Evolutionary conservation across 92 coral and sea anemone species (phyloP), one percentile per base, ranked within the genome.

Genomic region (Parazoanthus swiftii): DNA sequence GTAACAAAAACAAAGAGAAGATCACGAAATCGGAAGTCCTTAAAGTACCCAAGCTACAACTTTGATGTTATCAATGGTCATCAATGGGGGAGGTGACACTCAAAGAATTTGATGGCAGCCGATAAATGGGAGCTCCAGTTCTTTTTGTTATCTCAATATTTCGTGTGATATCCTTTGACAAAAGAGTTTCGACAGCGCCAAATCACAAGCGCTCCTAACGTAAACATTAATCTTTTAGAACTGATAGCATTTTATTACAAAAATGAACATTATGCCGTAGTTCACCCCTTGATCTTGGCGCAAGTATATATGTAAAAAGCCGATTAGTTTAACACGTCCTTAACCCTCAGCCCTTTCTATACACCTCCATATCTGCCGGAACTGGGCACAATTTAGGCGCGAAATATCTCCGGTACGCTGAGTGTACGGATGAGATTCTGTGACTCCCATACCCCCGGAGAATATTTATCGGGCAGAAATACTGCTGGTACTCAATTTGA

Each of bases 21-120:
- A 66, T 37, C 75, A 58, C 86, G 86, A 39, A 42, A 82, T 82
- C 86, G 76, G 86, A 82, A 66, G 18, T 67, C 21, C 65, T 5
- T 81, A 35, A 42, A 6, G 8, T 10, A 63, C 74, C 70, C 25
- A 4, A 25, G 46, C 76, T 23, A 65, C 42, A 46, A 82, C 65
- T 3, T 59, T 33, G 86, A 82, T 66, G 86, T 38, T 82, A 67
- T 82, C 76, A n/a, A 23, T 37, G 51, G 46, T 5, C 70, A 16
- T 37, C 25, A 15, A 37, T 20, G 29, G 39, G 35, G 63, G 82
- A 76, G 25, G 21, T 13, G 11, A 70, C 74, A 70, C 74, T 70
- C 75, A 73, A 73, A 79, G 82, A 79, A 48, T 79, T 67, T 79
- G 82, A 79, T n/a, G 67, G 65, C n/a, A 43, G 67, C 9, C 59